Base-by-base conservation (phyloP, 2,888 invertebrate species). In the Hemaris fuciformis region DNA sequence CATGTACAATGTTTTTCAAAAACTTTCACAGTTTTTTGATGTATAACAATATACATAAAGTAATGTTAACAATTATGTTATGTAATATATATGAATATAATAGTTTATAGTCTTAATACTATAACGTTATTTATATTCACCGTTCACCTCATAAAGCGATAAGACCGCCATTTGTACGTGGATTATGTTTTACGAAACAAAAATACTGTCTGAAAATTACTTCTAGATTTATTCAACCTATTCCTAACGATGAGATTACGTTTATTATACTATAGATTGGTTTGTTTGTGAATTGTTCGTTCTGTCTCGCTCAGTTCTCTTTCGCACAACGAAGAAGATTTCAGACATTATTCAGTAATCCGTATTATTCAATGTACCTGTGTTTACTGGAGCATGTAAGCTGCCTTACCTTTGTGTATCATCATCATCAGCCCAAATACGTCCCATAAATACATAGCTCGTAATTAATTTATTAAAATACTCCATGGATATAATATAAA, bases 311-410 rank as follows among this genome's bases (percentile, higher is more conserved):
- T 53, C 31, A 10, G 6, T 15, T 31, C 41, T 27, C 45, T 43
- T 10, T 38, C 34, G 27, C 5, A 58, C 13, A 58, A 64, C 62
- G 64, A 62, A 57, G 57, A 63, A 63, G 53, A 64, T 63, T 64
- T 53, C 59, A 61, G 56, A 63, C 48, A 56, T 59, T 64, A 72
- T 66, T 64, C 63, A 61, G 60, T 68, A 74, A 71, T 65, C 60
- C 64, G 42, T 62, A 60, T 61, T 57, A 62, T 61, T 31, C 64
- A 59, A 18, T 60, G 60, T 67, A 68, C 63, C 62, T 67, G 57
- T 48, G 25, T 65, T 57, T 62, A 60, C 34, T 61, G 62, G 53
- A 43, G 60, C 67, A 63, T 66, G 42, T 63, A 62, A 65, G 64
- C 68, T 69, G 69, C 27, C 38, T 59, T 18, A 53, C 53, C 18